phyloP scores from a whole-genome alignment of 2,888 invertebrate genomes.

The Amphipoea oculea region DNA sequence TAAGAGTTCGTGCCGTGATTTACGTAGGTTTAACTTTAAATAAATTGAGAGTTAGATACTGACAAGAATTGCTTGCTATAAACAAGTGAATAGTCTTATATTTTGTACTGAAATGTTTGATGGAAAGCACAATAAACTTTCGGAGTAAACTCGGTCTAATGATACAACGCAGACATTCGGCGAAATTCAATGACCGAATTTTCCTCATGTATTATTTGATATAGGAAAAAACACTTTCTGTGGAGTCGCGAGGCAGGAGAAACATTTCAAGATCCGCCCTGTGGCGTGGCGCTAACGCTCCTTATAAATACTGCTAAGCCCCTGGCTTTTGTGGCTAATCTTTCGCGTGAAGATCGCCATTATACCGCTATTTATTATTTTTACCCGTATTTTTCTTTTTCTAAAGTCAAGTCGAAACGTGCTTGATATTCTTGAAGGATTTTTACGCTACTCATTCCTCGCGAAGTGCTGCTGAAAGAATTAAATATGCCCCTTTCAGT shows the following conservation, averaged over 20 bases:
- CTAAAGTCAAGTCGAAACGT: constrained; percentile 84
- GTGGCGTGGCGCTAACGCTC: constrained; percentile 86
- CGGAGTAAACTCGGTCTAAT: constrained; percentile 17
- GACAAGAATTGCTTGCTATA: background rate
- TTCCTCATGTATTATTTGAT: constrained; percentile 58
- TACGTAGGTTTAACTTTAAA: constrained; percentile 17
- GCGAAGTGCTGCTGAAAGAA: constrained; percentile 79
- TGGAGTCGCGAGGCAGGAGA: constrained; percentile 66
- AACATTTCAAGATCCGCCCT: constrained; percentile 75
- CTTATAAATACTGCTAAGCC: constrained; percentile 90
- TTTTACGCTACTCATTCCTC: constrained; percentile 76
- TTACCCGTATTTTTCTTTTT: constrained; percentile 84
- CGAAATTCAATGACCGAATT: constrained; percentile 58
- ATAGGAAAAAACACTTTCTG: constrained; percentile 67
- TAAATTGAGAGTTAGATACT: constrained; percentile 8
- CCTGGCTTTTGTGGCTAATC: constrained; percentile 89
- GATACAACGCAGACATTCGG: constrained; percentile 42
- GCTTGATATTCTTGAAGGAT: constrained; percentile 82
- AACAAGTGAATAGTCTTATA: background rate
- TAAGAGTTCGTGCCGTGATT: constrained; percentile 31
- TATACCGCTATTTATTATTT: constrained; percentile 90
- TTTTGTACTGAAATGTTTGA: constrained; percentile 12
- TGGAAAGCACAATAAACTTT: constrained; percentile 15
- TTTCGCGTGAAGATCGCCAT: constrained; percentile 89
- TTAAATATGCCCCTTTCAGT: constrained; percentile 84